These are phyloP conservation scores for Drosophila emarginata DNA, from an alignment of 2,888 invertebrate genomes.

Conservation along the genomic window DNA sequence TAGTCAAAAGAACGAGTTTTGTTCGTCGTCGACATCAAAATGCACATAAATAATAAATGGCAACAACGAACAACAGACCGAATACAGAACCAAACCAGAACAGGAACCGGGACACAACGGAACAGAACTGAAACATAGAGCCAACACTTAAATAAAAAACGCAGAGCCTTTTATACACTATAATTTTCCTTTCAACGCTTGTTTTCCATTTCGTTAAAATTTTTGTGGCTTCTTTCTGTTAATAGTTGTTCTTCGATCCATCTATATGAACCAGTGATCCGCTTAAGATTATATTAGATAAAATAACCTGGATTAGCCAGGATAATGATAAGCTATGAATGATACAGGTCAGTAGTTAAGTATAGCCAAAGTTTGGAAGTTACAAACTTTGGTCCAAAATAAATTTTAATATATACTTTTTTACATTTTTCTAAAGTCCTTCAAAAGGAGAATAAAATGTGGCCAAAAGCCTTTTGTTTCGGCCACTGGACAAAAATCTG, in stretches of 20 bases:
- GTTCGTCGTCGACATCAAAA: conserved; percentile 63
- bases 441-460: conserved; percentile 18
- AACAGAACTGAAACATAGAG: conserved; percentile 26
- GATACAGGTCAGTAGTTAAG: neutral
- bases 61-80: conserved; percentile 58
- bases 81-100: conserved; percentile 30
- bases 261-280: too few relatives aligned
- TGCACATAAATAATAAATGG: conserved; percentile 76
- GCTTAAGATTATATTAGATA: too few relatives aligned
- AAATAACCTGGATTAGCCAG: too few relatives aligned
- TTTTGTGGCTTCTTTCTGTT: too few relatives aligned
- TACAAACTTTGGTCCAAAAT: conserved; percentile 2
- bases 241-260: too few relatives aligned
- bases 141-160: neutral
- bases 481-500: conserved; percentile 48
- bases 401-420: neutral
- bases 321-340: neutral
- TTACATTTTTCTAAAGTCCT: neutral
- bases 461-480: conserved; percentile 55
- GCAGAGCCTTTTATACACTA: neutral
- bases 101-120: conserved; percentile 49
- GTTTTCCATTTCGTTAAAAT: too few relatives aligned
- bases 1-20: conserved; percentile 48
- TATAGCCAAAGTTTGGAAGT: neutral
- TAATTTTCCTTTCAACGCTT: neutral